Conservation (phyloP, 2,888 invertebrate genomes). For the Aphidoletes aphidimyza region DNA sequence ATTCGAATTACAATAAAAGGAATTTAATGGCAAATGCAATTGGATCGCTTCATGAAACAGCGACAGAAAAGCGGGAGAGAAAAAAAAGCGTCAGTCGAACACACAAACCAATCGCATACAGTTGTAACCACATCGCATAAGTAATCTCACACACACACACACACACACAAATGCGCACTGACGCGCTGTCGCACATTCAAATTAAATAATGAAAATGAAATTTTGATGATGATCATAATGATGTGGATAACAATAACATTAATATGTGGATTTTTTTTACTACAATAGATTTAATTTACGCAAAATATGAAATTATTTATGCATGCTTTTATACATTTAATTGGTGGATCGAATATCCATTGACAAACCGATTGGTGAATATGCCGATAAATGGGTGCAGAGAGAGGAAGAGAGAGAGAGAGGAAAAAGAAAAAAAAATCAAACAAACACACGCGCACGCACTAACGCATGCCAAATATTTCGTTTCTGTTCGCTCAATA, state of each 20-base stretch:
- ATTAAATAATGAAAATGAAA: conserved; percentile 20
- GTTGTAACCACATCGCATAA: no score
- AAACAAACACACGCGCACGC: background rate
- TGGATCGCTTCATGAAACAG: no score
- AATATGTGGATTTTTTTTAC: conserved; percentile 16
- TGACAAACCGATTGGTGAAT: background rate
- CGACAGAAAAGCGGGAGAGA: no score
- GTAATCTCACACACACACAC: no score
- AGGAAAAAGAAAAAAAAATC: background rate
- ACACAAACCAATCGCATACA: no score
- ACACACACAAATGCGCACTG: no score
- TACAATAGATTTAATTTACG: conserved; percentile 22
- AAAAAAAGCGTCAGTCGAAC: no score
- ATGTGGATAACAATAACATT: conserved; percentile 36
- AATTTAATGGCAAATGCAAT: no score
- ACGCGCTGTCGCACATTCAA: background rate
- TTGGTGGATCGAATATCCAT: conserved; percentile 33
- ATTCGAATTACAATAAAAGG: no score
- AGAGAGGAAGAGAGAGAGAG: background rate
- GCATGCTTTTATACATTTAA: conserved; percentile 41
- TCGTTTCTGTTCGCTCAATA: no score
- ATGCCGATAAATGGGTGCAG: background rate
- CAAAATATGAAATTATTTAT: conserved; percentile 35
- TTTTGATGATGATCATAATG: conserved; percentile 31
- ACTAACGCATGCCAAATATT: background rate